phyloP scores from a whole-genome alignment of 2,888 invertebrate genomes.

The Luperina testacea region DNA sequence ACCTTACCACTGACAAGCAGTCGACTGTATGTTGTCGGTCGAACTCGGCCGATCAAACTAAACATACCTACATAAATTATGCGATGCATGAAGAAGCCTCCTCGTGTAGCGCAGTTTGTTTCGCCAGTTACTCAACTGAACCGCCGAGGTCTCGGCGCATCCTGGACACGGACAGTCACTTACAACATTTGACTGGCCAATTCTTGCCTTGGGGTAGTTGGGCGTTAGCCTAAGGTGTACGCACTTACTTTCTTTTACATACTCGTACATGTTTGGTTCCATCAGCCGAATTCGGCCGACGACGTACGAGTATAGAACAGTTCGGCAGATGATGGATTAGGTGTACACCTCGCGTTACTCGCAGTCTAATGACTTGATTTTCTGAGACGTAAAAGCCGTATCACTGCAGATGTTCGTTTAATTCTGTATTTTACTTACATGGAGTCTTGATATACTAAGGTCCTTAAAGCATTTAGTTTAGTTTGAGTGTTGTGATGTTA shows the following conservation, averaged over 20 bases:
- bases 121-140: no score
- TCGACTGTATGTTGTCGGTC: background rate
- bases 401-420: slow-evolving; percentile 52
- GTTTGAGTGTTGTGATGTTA: slow-evolving; percentile 5
- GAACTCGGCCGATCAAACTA: background rate
- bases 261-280: background rate
- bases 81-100: no score
- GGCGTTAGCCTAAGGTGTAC: no score
- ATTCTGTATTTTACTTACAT: slow-evolving; percentile 39
- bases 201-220: no score
- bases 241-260: background rate
- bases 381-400: slow-evolving; percentile 77
- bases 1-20: background rate
- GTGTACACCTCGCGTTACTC: slow-evolving; percentile 57
- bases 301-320: background rate
- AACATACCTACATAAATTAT: no score
- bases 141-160: no score
- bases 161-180: no score
- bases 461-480: slow-evolving; percentile 10
- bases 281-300: background rate
- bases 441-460: slow-evolving; percentile 26
- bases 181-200: no score
- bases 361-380: slow-evolving; percentile 84
- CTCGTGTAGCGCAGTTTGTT: no score
- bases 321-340: background rate